Percentiles rank a stretch among this genome's conserved stretches.
Evolutionary conservation across 1,140 invertebrate genomes (phyloP).

Genomic region (Formica selysi): DNA sequence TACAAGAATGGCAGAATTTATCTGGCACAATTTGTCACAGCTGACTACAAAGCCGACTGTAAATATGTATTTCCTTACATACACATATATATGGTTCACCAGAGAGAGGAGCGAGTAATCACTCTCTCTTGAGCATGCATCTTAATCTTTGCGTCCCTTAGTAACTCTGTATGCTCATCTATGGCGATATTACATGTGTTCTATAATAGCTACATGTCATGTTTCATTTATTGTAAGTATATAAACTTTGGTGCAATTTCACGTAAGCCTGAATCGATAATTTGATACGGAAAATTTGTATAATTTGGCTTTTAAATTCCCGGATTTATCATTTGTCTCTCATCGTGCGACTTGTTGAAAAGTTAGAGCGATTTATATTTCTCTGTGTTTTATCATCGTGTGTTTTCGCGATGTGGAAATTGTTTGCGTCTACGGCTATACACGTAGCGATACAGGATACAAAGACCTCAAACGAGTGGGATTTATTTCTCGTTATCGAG

Average conservation of each 20-base stretch:
- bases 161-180: neutral
- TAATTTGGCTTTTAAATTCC: conserved; percentile 11
- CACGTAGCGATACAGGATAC: neutral
- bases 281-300: conserved; percentile 9
- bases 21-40: conserved; percentile 36
- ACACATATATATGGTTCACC: conserved; percentile 22
- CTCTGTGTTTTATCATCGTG: conserved; percentile 22
- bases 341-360: neutral
- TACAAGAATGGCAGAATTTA: conserved; percentile 29
- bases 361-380: neutral
- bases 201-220: neutral
- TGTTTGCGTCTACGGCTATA: neutral
- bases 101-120: conserved; percentile 31
- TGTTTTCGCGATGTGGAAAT: conserved; percentile 14
- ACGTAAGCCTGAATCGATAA: neutral
- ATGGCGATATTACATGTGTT: conserved; percentile 13
- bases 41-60: conserved; percentile 33
- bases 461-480: neutral
- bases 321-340: neutral
- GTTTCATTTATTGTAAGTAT: neutral
- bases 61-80: conserved; percentile 41
- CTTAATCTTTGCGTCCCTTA: conserved; percentile 38
- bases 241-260: conserved; percentile 1
- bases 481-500: conserved; percentile 55
- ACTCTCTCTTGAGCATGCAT: conserved; percentile 26